These are phyloP conservation scores for Magallana ariakensis DNA, from an alignment of 1,140 invertebrate species.

Conservation along the genomic window DNA sequence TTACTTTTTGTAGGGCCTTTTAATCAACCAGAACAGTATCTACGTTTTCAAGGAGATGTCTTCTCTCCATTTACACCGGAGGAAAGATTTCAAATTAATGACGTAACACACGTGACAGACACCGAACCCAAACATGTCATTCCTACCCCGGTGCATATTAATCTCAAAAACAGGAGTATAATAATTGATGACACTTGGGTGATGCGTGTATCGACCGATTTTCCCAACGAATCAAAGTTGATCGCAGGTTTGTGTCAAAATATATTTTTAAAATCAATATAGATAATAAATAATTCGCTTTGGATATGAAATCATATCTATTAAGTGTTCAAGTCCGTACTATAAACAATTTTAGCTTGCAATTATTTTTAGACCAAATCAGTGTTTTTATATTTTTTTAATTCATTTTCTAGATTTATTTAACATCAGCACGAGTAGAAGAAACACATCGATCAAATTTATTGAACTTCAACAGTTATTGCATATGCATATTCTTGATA, in stretches of 20 bases:
- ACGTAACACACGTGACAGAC: constrained; percentile 50
- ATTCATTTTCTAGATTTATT: not conserved
- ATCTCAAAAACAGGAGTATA: not conserved
- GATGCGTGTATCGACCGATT: not conserved
- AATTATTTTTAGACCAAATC: too few relatives aligned
- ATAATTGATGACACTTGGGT: not conserved
- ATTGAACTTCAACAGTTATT: not conserved
- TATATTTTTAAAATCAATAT: too few relatives aligned
- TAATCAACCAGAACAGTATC: constrained; percentile 66
- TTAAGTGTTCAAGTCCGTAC: too few relatives aligned
- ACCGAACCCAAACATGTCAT: constrained; percentile 53
- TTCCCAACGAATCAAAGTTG: not conserved
- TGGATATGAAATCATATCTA: too few relatives aligned
- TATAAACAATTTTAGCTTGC: too few relatives aligned
- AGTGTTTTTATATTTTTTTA: too few relatives aligned
- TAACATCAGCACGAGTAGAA: not conserved
- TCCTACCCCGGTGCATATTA: constrained; percentile 60
- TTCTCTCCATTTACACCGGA: constrained; percentile 69
- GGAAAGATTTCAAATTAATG: constrained; percentile 54
- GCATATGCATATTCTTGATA: not conserved
- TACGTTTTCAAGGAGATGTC: constrained; percentile 64
- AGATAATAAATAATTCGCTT: too few relatives aligned
- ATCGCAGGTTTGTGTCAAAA: not conserved
- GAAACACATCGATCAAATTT: not conserved
- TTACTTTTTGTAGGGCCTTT: constrained; percentile 70